phyloP scores from a whole-genome alignment of 2,797 vertebrate species.

The Malacoctenus gilli region DNA sequence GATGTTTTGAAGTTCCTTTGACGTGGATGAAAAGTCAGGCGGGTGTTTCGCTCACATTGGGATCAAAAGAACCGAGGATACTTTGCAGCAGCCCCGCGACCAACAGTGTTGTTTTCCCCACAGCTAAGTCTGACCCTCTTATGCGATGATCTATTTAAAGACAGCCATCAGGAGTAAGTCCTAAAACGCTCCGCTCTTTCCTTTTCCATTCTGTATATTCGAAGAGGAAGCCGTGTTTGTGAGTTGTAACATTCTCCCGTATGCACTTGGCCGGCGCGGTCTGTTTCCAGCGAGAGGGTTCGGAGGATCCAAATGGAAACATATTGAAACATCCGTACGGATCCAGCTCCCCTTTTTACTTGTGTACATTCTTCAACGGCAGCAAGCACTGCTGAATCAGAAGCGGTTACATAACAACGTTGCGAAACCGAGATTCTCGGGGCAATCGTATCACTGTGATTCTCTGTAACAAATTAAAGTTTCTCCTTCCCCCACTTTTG shows the following conservation, averaged over 20 bases:
- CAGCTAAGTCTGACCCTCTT: constrained; percentile 17
- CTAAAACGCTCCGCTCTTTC: constrained; percentile 41
- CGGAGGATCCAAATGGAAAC: constrained; percentile 76
- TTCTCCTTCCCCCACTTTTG: constrained; percentile 28
- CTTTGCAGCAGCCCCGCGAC: neutral
- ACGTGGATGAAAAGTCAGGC: no score
- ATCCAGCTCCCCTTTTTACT: constrained; percentile 66
- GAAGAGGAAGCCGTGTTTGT: constrained; percentile 64
- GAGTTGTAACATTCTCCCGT: constrained; percentile 69
- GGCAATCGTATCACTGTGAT: constrained; percentile 29
- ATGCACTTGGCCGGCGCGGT: constrained; percentile 63
- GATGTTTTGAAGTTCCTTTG: no score
- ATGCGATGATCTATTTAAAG: constrained; percentile 55
- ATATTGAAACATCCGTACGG: constrained; percentile 65
- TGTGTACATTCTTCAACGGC: constrained; percentile 75
- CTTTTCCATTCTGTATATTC: constrained; percentile 59
- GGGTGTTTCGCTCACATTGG: no score
- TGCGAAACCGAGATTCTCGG: constrained; percentile 48
- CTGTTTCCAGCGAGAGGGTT: constrained; percentile 76
- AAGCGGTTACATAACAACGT: constrained; percentile 66
- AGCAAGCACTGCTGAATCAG: constrained; percentile 69
- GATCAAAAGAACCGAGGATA: no score
- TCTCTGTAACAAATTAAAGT: no score
- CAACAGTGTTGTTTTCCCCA: constrained; percentile 23
- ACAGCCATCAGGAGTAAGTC: constrained; percentile 38